These are phyloP conservation scores for Gracilinanus agilis DNA, from an alignment of 2,113 vertebrate genomes.

Conservation along the genomic window DNA sequence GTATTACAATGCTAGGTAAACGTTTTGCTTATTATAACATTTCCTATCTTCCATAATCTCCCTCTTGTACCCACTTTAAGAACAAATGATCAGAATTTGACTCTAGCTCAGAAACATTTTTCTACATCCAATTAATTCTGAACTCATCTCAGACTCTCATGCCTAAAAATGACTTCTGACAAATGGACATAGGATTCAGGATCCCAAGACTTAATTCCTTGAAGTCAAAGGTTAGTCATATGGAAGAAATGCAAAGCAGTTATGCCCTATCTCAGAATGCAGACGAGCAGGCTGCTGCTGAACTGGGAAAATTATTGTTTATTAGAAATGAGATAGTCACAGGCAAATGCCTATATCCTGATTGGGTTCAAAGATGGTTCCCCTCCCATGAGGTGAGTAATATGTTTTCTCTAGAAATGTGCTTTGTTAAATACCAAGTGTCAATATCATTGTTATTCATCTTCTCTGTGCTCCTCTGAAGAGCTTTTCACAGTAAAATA, in stretches of 20 bases:
- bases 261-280: slow-evolving; percentile 54
- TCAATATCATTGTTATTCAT: slow-evolving; percentile 38
- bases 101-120: background rate
- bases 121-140: slow-evolving; percentile 14
- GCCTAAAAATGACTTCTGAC: background rate
- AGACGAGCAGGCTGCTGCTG: slow-evolving; percentile 45
- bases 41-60: background rate
- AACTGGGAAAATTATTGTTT: slow-evolving; percentile 76
- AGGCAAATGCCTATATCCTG: slow-evolving; percentile 68
- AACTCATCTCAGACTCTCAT: slow-evolving; percentile 13
- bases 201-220: slow-evolving; percentile 60
- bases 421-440: slow-evolving; percentile 65
- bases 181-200: background rate
- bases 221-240: slow-evolving; percentile 38
- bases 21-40: background rate
- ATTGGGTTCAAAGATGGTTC: slow-evolving; percentile 70
- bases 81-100: background rate
- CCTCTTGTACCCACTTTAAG: background rate
- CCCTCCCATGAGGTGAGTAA: slow-evolving; percentile 57
- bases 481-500: slow-evolving; percentile 4
- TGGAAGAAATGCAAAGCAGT: slow-evolving; percentile 38
- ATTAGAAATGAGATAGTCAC: slow-evolving; percentile 77
- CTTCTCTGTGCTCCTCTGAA: background rate
- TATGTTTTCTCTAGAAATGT: slow-evolving; percentile 62
- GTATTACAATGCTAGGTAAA: background rate